These are phyloP conservation scores for Lissonota sp. DNA, from an alignment of 2,888 invertebrate genomes.

Conservation along the genomic window DNA sequence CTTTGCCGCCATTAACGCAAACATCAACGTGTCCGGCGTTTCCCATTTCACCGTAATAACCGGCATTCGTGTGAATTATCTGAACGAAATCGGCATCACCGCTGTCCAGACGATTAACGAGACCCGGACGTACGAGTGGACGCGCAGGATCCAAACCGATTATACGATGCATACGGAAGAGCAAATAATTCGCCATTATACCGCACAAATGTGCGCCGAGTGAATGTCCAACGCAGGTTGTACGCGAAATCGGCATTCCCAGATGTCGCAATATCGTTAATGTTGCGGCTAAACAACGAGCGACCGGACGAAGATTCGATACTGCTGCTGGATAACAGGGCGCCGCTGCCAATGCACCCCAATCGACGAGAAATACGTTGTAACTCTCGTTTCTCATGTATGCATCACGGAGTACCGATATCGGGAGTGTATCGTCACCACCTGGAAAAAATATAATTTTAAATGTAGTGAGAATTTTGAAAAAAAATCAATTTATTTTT, in stretches of 20 bases:
- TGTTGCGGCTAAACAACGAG: conserved; percentile 88
- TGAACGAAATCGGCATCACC: conserved; percentile 92
- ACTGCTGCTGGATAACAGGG: conserved; percentile 92
- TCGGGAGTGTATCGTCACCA: conserved; percentile 90
- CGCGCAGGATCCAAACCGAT: conserved; percentile 91
- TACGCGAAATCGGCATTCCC: conserved; percentile 87
- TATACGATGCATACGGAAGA: conserved; percentile 90
- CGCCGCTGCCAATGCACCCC: conserved; percentile 89
- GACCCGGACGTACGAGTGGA: conserved; percentile 88
- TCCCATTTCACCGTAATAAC: conserved; percentile 91
- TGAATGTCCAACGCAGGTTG: conserved; percentile 92
- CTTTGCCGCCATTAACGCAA: conserved; percentile 91
- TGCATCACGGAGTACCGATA: conserved; percentile 90
- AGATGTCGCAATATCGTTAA: conserved; percentile 87
- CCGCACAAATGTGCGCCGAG: conserved; percentile 92
- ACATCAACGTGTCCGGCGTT: conserved; percentile 91
- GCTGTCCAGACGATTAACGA: conserved; percentile 88
- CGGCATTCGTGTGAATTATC: conserved; percentile 92
- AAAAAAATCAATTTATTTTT: too few relatives aligned
- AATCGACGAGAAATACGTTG: conserved; percentile 91
- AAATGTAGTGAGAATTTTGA: too few relatives aligned
- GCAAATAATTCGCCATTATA: conserved; percentile 89
- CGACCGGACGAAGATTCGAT: conserved; percentile 90
- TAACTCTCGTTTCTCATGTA: conserved; percentile 90
- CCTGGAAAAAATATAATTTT: conserved; percentile 77